A percentile compares a stretch with the other conserved stretches of the same genome.
phyloP scores from a whole-genome alignment of 2,113 vertebrate genomes.

The Cynoglossus semilaevis region DNA sequence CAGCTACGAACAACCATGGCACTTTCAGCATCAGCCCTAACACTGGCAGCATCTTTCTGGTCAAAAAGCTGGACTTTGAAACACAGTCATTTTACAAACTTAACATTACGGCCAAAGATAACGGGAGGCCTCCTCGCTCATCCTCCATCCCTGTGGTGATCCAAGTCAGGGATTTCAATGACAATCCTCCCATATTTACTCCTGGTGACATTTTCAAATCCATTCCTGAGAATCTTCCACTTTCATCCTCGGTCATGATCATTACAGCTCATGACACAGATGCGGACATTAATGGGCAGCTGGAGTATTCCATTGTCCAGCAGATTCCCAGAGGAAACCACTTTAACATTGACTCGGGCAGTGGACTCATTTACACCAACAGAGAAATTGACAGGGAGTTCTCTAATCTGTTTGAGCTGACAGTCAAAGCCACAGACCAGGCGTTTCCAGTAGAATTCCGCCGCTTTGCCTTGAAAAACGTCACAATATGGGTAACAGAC shows the following conservation, averaged over 20 bases:
- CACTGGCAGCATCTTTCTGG: constrained; percentile 93
- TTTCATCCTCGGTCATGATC: constrained; percentile 86
- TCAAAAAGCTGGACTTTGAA: constrained; percentile 93
- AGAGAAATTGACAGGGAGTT: constrained; percentile 93
- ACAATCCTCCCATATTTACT: constrained; percentile 91
- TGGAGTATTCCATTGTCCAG: constrained; percentile 88
- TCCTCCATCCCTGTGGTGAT: constrained; percentile 91
- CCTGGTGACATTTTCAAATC: constrained; percentile 95
- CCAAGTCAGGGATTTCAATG: constrained; percentile 93
- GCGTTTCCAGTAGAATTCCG: constrained; percentile 90
- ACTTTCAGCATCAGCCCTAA: constrained; percentile 96
- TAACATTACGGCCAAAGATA: constrained; percentile 92
- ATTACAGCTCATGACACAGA: constrained; percentile 91
- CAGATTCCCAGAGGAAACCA: constrained; percentile 91
- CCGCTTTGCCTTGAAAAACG: constrained; percentile 89
- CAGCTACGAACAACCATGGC: constrained; percentile 90
- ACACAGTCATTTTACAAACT: constrained; percentile 91
- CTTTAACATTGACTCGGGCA: constrained; percentile 84
- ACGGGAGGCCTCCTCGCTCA: constrained; percentile 86
- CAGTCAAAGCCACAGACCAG: constrained; percentile 90
- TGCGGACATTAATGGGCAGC: constrained; percentile 90
- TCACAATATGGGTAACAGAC: constrained; percentile 93
- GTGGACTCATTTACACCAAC: constrained; percentile 85
- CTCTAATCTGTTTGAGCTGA: constrained; percentile 92
- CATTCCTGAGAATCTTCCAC: constrained; percentile 89